Evolutionary conservation across 2,888 invertebrate genomes (phyloP).

Genomic region (Platycheirus albimanus): DNA sequence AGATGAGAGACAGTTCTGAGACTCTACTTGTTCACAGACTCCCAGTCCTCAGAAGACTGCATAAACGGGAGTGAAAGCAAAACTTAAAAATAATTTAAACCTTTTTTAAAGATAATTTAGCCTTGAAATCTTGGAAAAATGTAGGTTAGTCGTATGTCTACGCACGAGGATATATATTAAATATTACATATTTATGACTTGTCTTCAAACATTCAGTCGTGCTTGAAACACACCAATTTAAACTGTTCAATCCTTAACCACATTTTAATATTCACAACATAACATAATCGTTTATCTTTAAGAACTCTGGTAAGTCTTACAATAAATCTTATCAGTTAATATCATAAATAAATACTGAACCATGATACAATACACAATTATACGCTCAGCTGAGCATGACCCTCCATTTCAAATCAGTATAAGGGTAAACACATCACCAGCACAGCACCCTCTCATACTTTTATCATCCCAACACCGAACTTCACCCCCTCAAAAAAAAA

Average conservation of each 20-base stretch:
- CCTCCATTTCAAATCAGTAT: constrained; percentile 8
- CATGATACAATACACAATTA: constrained; percentile 54
- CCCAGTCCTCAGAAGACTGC: too few relatives aligned
- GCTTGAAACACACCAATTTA: background rate
- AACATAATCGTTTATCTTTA: constrained; percentile 42
- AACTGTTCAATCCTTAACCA: background rate
- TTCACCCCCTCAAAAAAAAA: background rate
- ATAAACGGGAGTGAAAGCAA: too few relatives aligned
- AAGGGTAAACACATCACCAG: background rate
- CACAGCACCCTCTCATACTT: constrained; percentile 5
- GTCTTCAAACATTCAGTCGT: background rate
- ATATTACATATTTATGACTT: background rate
- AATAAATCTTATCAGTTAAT: constrained; percentile 61
- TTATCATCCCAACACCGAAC: too few relatives aligned
- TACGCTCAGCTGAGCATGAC: constrained; percentile 54
- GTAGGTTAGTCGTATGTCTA: too few relatives aligned
- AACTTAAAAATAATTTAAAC: too few relatives aligned
- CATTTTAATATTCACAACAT: constrained; percentile 27
- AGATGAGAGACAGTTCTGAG: too few relatives aligned
- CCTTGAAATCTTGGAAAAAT: too few relatives aligned
- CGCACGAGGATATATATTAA: too few relatives aligned
- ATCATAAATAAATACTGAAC: constrained; percentile 60
- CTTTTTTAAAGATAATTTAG: too few relatives aligned
- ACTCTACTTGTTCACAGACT: too few relatives aligned
- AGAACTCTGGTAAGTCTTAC: constrained; percentile 9